These are phyloP conservation scores for Idaea straminata DNA, from an alignment of 2,888 invertebrate species.

Conservation along the genomic window DNA sequence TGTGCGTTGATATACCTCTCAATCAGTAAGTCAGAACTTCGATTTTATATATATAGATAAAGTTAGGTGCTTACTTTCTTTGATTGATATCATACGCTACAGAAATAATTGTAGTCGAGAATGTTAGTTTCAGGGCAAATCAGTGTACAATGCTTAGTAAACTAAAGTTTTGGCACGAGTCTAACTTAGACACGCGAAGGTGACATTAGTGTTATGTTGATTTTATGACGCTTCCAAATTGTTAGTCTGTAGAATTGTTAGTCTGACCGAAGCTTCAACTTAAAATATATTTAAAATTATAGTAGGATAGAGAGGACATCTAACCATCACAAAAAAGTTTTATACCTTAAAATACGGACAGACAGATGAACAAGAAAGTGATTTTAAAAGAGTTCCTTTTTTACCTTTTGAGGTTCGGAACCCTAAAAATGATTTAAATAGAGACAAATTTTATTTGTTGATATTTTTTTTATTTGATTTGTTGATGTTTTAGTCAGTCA, in stretches of 20 bases:
- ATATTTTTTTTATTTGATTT: too few relatives aligned
- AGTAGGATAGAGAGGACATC: neutral
- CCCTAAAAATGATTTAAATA: too few relatives aligned
- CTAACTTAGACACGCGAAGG: constrained; percentile 42
- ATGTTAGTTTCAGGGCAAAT: neutral
- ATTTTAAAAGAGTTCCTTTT: too few relatives aligned
- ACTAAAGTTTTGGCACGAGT: constrained; percentile 47
- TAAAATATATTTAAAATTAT: neutral
- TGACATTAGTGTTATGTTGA: constrained; percentile 38
- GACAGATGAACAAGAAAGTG: too few relatives aligned
- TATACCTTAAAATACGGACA: too few relatives aligned
- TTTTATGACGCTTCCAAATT: neutral
- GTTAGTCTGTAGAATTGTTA: neutral
- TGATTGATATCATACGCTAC: constrained; percentile 3
- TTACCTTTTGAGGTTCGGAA: too few relatives aligned
- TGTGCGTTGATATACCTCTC: too few relatives aligned
- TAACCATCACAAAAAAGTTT: too few relatives aligned
- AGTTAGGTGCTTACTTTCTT: neutral
- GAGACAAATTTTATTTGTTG: too few relatives aligned
- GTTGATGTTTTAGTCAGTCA: too few relatives aligned
- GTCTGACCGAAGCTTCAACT: neutral
- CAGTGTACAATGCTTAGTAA: constrained; percentile 5
- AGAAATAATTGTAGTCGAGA: neutral
- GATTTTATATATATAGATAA: neutral
- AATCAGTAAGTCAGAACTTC: too few relatives aligned